These are phyloP conservation scores for Okapia johnstoni DNA, from an alignment of 2,113 vertebrate genomes.

Conservation along the genomic window DNA sequence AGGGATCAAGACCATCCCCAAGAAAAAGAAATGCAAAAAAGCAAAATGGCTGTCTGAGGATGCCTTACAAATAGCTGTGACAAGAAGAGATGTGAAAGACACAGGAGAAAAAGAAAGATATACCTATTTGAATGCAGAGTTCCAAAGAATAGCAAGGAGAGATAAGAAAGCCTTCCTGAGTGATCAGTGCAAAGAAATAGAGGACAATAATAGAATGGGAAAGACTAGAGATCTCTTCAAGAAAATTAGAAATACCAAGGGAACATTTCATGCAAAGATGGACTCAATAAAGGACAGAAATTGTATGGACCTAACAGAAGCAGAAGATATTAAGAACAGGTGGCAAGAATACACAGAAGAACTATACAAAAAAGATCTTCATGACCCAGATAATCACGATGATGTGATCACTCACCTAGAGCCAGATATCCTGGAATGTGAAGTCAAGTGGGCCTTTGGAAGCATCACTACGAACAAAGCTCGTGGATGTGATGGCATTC, in stretches of 20 bases:
- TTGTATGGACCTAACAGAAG: not conserved
- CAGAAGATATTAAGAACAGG: not conserved
- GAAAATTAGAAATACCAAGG: not conserved
- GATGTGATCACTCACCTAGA: not conserved
- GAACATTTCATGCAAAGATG: not conserved
- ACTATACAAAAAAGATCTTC: not conserved
- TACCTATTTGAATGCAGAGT: not conserved
- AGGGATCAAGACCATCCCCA: not conserved
- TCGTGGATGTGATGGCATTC: not conserved
- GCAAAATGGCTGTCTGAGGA: not conserved
- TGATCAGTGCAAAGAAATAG: not conserved
- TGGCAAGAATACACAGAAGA: not conserved
- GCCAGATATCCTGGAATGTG: not conserved
- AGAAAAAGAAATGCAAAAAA: not conserved
- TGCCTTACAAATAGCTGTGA: not conserved
- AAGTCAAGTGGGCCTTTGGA: not conserved
- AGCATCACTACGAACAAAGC: too few relatives aligned
- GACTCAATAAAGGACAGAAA: not conserved
- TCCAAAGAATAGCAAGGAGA: not conserved
- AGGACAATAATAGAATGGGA: not conserved
- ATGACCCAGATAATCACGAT: rapidly evolving
- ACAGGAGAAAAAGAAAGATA: not conserved
- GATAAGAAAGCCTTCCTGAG: not conserved
- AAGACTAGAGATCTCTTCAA: not conserved
- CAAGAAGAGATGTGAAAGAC: not conserved